phyloP scores from a whole-genome alignment of 2,113 vertebrate species.

The Phainopepla nitens region DNA sequence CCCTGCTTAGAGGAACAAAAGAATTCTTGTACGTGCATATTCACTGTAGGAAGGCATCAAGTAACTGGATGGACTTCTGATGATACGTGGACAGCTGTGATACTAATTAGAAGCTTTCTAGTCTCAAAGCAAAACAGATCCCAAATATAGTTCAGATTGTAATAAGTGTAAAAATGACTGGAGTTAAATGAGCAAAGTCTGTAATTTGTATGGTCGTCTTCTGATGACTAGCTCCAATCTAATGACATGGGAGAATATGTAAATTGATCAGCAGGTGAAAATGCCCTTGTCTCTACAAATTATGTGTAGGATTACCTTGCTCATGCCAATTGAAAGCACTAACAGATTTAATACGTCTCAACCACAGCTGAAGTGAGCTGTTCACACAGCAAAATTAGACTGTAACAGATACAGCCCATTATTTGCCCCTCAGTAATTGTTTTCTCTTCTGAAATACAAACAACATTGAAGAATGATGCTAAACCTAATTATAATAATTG shows the following conservation, averaged over 20 bases:
- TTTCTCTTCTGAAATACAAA: constrained; percentile 67
- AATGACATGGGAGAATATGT: constrained; percentile 71
- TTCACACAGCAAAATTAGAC: constrained; percentile 68
- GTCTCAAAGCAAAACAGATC: constrained; percentile 56
- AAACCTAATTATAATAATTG: constrained; percentile 61
- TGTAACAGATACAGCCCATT: constrained; percentile 63
- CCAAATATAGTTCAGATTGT: constrained; percentile 53
- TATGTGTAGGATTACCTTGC: constrained; percentile 69
- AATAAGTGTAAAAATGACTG: constrained; percentile 48
- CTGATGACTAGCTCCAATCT: constrained; percentile 62
- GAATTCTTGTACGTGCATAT: not conserved
- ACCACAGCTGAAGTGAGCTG: constrained; percentile 59
- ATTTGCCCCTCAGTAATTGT: constrained; percentile 67
- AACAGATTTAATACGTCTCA: constrained; percentile 66
- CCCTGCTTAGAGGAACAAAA: not conserved
- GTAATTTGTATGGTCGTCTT: constrained; percentile 56
- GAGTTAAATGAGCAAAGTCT: constrained; percentile 60
- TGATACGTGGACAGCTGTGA: not conserved
- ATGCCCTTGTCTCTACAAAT: constrained; percentile 75
- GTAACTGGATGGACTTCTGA: not conserved
- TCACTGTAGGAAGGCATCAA: not conserved
- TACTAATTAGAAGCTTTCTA: constrained; percentile 42
- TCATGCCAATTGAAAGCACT: constrained; percentile 61
- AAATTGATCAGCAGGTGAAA: constrained; percentile 77
- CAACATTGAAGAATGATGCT: constrained; percentile 52